These are phyloP conservation scores for Meteorus sp. DNA, from an alignment of 1,140 invertebrate species.

Conservation along the genomic window DNA sequence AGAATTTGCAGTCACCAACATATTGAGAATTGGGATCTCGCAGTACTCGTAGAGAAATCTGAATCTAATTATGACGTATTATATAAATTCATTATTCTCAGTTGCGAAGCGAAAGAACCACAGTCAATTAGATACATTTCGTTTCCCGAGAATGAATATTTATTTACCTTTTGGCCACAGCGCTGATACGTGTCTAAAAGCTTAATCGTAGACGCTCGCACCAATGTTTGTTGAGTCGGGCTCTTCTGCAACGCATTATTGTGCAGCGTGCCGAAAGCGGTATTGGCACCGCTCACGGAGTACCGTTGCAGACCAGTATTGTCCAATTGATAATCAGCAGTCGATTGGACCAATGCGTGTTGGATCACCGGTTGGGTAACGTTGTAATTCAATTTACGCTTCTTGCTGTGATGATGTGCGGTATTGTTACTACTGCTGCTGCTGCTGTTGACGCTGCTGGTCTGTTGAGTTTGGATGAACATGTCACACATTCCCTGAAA, in stretches of 20 bases:
- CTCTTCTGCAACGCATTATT: conserved; percentile 60
- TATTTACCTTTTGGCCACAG: conserved; percentile 69
- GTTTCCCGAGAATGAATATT: no score
- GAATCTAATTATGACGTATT: no score
- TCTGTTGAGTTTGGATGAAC: conserved; percentile 68
- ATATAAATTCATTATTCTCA: no score
- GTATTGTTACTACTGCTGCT: conserved; percentile 55
- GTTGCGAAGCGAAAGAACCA: no score
- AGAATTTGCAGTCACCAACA: no score
- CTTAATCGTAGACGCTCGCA: conserved; percentile 73
- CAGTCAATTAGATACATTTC: no score
- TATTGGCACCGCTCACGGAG: conserved; percentile 54
- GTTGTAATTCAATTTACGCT: conserved; percentile 63
- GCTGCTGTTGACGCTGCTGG: conserved; percentile 61
- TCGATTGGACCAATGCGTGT: conserved; percentile 56
- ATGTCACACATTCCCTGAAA: conserved; percentile 73
- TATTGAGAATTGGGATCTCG: no score
- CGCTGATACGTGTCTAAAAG: conserved; percentile 72
- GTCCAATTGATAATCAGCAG: conserved; percentile 53
- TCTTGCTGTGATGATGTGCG: conserved; percentile 59
- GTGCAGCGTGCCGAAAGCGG: conserved; percentile 52
- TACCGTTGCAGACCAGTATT: conserved; percentile 47
- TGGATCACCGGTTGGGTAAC: conserved; percentile 57
- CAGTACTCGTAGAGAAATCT: no score
- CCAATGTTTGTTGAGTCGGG: conserved; percentile 65